These are phyloP conservation scores for Melanerpes formicivorus DNA, from an alignment of 2,113 vertebrate species.

Conservation along the genomic window DNA sequence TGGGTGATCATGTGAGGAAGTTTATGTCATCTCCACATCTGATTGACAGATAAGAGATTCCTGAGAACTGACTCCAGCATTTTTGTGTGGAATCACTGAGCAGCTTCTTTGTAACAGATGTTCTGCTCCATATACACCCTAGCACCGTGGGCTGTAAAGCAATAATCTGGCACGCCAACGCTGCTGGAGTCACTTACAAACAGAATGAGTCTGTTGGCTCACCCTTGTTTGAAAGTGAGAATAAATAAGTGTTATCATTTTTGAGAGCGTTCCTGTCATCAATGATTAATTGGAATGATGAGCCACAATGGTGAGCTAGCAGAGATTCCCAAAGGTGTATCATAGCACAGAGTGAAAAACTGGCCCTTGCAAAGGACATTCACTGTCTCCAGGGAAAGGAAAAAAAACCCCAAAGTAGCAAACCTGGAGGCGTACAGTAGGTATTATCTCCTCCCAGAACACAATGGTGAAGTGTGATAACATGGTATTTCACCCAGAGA, in stretches of 20 bases:
- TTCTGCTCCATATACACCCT: not conserved
- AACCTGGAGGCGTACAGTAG: not conserved
- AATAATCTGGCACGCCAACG: not conserved
- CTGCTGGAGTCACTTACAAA: not conserved
- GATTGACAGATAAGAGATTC: constrained; percentile 4
- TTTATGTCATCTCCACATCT: not conserved
- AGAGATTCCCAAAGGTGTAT: not conserved
- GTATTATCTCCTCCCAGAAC: not conserved
- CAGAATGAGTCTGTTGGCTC: not conserved
- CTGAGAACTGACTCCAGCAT: constrained; percentile 2
- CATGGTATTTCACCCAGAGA: not conserved
- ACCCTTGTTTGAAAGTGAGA: not conserved
- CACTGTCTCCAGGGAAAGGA: not conserved
- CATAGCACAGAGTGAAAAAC: not conserved
- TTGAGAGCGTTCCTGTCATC: not conserved
- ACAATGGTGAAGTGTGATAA: not conserved
- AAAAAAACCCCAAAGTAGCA: not conserved
- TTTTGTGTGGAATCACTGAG: not conserved
- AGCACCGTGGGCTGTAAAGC: not conserved
- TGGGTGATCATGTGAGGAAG: not conserved
- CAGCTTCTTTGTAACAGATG: not conserved
- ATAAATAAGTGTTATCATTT: not conserved
- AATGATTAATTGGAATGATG: constrained; percentile 23
- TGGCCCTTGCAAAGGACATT: not conserved
- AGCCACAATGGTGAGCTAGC: not conserved